Conservation (phyloP, 2,888 invertebrate species). For the Xylophagus ater region DNA sequence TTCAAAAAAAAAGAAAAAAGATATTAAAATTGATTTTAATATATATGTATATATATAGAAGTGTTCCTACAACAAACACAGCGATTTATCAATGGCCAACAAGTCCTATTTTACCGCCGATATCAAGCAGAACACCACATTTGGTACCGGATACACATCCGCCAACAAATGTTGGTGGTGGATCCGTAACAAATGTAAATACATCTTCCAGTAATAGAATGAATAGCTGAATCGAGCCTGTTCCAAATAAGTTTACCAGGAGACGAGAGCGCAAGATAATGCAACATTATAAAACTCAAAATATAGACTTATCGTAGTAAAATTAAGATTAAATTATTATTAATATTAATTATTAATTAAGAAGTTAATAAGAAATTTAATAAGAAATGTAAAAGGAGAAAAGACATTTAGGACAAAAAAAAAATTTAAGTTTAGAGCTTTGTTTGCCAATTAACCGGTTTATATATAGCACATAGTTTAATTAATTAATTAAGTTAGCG, state of each 20-base stretch:
- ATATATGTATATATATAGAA: slow-evolving; percentile 32
- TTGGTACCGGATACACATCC: slow-evolving; percentile 55
- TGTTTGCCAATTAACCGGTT: too few relatives aligned
- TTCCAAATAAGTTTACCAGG: slow-evolving; percentile 36
- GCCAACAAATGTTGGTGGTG: slow-evolving; percentile 22
- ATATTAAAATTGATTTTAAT: not conserved
- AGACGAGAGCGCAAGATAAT: slow-evolving; percentile 31
- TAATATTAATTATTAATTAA: slow-evolving; percentile 2
- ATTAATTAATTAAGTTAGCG: too few relatives aligned
- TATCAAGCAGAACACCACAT: slow-evolving; percentile 57
- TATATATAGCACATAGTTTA: too few relatives aligned
- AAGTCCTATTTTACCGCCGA: slow-evolving; percentile 62
- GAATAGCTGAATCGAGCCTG: slow-evolving; percentile 38
- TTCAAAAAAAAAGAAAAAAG: not conserved
- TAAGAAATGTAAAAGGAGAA: not conserved
- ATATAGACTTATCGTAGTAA: slow-evolving; percentile 8
- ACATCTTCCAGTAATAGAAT: slow-evolving; percentile 39
- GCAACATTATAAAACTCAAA: not conserved
- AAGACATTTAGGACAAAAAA: not conserved
- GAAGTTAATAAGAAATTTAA: slow-evolving; percentile 2
- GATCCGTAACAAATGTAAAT: slow-evolving; percentile 39
- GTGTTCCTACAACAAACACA: slow-evolving; percentile 46
- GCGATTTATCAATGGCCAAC: slow-evolving; percentile 70
- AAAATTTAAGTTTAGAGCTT: too few relatives aligned
- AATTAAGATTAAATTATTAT: too few relatives aligned